Evolutionary conservation across 2,797 vertebrate species (phyloP), one percentile per base, ranked within the genome.

Genomic region (Trachops cirrhosus): DNA sequence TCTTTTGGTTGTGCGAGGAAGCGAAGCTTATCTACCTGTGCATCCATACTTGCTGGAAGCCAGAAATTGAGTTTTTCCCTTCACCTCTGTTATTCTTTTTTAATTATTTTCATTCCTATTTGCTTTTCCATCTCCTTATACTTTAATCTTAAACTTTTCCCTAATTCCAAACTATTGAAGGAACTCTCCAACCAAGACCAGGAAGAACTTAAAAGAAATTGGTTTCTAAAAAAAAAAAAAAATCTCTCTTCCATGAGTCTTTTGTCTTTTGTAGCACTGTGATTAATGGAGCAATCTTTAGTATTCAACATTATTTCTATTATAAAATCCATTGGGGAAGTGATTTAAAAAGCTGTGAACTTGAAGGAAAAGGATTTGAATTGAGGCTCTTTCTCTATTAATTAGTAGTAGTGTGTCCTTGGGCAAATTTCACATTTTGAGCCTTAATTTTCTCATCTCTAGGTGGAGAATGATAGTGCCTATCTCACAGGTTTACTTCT

Each of bases 341-440:
- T 80, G 44, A 62, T 67, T 67, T 87, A 68, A 79, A 92, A 75
- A 59, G 15, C 50, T 62, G 24, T 78, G 32, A 44, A 34, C 26
- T 90, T 95, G 32, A 89, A 89, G 10, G 34, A 92, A 92, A 79
- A 68, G 44, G 21, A 77, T 92, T 90, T 71, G 29, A 9, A 10
- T 79, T 83, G 48, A 95, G 74, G 19, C 14, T n/a, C 2, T 93
- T 91, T 26, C 37, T 86, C 24, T 92, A 8, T 86, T 85, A 92
- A n/a, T 77, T 90, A 54, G 26, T 50, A 70, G 8, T 80, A 62
- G 34, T 95, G 19, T 75, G 10, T 26, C 46, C 22, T 84, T 88
- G 29, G 44, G 29, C 37, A 94, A 26, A 75, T 91, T 91, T 91
- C 77, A 82, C n/a, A 71, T 95, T 94, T 71, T 85, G 59, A 91